Base-by-base conservation (phyloP, 2,888 invertebrate genomes). In the Xylocampa areola region DNA sequence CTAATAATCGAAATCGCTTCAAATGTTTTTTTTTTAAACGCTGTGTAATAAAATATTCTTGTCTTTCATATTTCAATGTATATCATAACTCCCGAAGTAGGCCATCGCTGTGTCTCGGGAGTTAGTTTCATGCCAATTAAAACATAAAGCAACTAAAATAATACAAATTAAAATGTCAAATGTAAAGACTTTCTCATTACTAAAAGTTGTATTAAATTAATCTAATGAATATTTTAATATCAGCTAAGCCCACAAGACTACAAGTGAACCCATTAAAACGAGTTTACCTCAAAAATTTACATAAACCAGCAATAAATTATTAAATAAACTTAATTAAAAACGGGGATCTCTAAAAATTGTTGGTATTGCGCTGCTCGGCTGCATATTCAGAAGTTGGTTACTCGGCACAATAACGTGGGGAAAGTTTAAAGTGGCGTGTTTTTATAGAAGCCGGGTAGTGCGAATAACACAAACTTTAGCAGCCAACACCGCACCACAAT, bases 351-450 rank as follows among this genome's bases (percentile, higher is more conserved):
- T 61, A 60, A 66, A 62, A 74, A 66, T 49, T 57, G 57, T 58
- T 48, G 50, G 45, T 61, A 57, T 68, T 71, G 60, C 52, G 48
- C 40, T 39, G 50, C 58, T 52, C 49, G 53, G 50, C 16, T 65
- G 68, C 66, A 59, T 67, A 71, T 74, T 72, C 53, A 59, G 45
- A 77, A 78, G 66, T 76, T 73, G 29, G 50, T 60, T 75, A 76
- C 62, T 60, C 36, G 21, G 55, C 43, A 63, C 67, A 76, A 78
- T 73, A 67, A 73, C 66, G 57, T 47, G 41, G 60, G 36, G 29
- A 67, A 80, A 82, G 75, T 81, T 81, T 73, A 66, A 72, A 81
- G 80, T 77, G 72, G 59, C 45, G 52, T 77, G 69, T 76, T 80
- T 80, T 80, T 80, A 68, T 73, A 72, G 64, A 52, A 52, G 58